A percentile compares a stretch with the other conserved stretches of the same genome.
These are phyloP conservation scores for Phoeniculus purpureus DNA, from an alignment of 2,797 vertebrate species.

Conservation along the genomic window DNA sequence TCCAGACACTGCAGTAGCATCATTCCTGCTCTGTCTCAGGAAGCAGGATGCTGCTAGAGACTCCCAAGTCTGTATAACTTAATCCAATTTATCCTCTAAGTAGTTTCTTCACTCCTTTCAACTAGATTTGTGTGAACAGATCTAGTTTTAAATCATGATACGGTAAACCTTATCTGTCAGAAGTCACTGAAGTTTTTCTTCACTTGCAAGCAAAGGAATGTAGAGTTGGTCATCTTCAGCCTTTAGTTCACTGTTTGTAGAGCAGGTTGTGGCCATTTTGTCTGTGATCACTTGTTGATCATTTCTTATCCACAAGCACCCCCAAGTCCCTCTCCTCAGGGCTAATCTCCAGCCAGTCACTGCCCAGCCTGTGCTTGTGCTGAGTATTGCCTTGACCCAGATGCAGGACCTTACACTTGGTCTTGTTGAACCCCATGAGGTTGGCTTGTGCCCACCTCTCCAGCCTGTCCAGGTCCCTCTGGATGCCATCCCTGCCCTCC, in stretches of 20 bases:
- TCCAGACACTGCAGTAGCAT: background rate
- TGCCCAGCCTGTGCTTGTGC: no score
- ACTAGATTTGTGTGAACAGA: background rate
- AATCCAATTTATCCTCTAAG: background rate
- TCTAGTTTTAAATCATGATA: background rate
- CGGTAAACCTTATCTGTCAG: background rate
- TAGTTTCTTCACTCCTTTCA: background rate
- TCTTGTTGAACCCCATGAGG: no score
- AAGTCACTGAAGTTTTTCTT: background rate
- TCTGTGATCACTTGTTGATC: background rate
- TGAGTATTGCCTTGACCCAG: no score
- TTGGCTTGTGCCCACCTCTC: no score
- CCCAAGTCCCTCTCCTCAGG: no score
- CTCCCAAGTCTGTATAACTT: background rate
- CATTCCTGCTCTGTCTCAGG: fast-evolving
- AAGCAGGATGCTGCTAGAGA: background rate
- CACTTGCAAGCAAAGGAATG: background rate
- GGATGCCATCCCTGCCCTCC: no score
- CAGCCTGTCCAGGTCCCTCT: no score
- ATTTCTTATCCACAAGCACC: no score
- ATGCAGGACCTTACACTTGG: no score
- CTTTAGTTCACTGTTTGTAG: background rate
- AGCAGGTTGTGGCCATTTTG: background rate
- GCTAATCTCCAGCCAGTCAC: no score
- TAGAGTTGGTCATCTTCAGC: background rate